Evolutionary conservation across 2,888 invertebrate genomes (phyloP).

Genomic region (Cyclophora punctaria): DNA sequence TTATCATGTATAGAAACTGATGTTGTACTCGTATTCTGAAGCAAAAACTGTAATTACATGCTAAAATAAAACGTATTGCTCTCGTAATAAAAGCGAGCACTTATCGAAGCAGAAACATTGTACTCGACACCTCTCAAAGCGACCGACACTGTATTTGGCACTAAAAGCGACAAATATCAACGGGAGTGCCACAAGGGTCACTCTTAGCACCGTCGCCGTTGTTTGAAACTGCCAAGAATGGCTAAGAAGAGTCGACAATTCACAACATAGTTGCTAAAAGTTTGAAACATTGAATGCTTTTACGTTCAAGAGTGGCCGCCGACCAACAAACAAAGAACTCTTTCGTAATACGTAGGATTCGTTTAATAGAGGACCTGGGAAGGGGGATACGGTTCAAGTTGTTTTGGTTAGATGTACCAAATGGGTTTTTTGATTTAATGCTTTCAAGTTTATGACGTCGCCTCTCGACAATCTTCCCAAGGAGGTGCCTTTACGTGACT

Average conservation of each 20-base stretch:
- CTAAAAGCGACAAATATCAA: constrained; percentile 53
- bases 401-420: constrained; percentile 31
- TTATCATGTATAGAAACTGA: too few species aligned
- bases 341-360: constrained; percentile 16
- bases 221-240: constrained; percentile 51
- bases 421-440: constrained; percentile 57
- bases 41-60: too few species aligned
- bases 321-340: constrained; percentile 33
- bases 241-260: constrained; percentile 48
- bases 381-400: constrained; percentile 23
- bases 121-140: constrained; percentile 24
- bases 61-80: too few species aligned
- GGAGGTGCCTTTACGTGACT: constrained; percentile 39
- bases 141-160: constrained; percentile 41
- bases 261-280: constrained; percentile 65
- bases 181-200: constrained; percentile 57
- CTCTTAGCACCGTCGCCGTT: constrained; percentile 45
- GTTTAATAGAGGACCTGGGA: constrained; percentile 2
- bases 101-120: not conserved
- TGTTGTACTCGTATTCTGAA: too few species aligned
- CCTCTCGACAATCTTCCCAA: constrained; percentile 43
- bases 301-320: constrained; percentile 41
- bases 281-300: constrained; percentile 68
- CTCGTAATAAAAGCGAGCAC: too few species aligned
- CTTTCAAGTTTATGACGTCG: constrained; percentile 52